These are phyloP conservation scores for Telenomus remus DNA, from an alignment of 1,140 invertebrate species.

Conservation along the genomic window DNA sequence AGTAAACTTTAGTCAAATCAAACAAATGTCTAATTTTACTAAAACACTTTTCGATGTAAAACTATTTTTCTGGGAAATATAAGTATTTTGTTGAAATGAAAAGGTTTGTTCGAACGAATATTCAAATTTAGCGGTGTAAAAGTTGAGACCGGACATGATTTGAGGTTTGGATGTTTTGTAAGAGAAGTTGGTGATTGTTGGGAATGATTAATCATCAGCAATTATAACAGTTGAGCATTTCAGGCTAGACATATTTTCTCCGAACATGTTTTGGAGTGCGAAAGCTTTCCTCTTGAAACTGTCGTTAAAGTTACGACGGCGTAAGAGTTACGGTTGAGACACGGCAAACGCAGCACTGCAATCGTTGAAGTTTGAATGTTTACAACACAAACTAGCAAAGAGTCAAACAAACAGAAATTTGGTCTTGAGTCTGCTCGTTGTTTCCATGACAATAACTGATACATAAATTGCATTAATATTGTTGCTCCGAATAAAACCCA, in stretches of 20 bases:
- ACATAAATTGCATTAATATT: slow-evolving; percentile 9
- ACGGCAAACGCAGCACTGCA: slow-evolving; percentile 22
- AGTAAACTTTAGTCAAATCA: too few relatives aligned
- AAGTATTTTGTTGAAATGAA: not conserved
- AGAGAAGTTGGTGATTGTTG: not conserved
- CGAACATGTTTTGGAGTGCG: slow-evolving; percentile 34
- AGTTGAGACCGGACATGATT: too few relatives aligned
- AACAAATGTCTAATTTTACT: not conserved
- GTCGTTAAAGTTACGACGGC: slow-evolving; percentile 44
- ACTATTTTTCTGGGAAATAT: too few relatives aligned
- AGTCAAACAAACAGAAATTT: slow-evolving; percentile 34
- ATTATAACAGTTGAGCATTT: slow-evolving; percentile 29
- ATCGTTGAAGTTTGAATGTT: slow-evolving; percentile 41
- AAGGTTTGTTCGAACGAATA: too few relatives aligned
- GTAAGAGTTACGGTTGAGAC: slow-evolving; percentile 40
- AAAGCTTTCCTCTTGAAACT: slow-evolving; percentile 45
- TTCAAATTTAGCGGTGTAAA: too few relatives aligned
- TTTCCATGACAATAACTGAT: slow-evolving; percentile 15
- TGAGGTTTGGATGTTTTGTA: too few relatives aligned
- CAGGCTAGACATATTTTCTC: slow-evolving; percentile 13
- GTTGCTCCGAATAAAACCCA: not conserved
- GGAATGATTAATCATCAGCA: slow-evolving; percentile 36
- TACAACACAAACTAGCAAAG: slow-evolving; percentile 34
- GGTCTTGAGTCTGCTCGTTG: slow-evolving; percentile 3
- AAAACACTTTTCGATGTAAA: too few relatives aligned